phyloP scores from a whole-genome alignment of 2,797 vertebrate genomes.

The Eutrigla gurnardus region DNA sequence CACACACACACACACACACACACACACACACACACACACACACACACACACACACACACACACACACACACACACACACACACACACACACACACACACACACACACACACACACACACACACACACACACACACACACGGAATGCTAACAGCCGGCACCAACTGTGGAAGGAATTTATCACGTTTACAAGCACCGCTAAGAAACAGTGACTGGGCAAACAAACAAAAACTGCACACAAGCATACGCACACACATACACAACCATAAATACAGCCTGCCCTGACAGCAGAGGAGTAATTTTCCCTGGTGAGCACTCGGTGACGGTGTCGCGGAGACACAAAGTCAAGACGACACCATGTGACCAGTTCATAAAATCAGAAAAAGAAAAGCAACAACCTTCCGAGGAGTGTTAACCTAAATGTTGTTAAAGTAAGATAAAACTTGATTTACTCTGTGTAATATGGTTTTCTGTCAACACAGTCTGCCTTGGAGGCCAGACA shows the following conservation, averaged over 20 bases:
- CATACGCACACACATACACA: conserved; percentile 13
- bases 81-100: conserved; percentile 6
- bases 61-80: not conserved
- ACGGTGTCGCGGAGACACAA: conserved; percentile 19
- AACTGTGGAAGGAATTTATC: conserved; percentile 83
- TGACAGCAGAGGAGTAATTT: conserved; percentile 41
- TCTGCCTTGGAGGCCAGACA: not conserved
- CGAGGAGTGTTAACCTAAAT: not conserved
- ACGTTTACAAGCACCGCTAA: conserved; percentile 80
- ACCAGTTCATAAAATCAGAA: conserved; percentile 11
- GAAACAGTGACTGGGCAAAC: conserved; percentile 43
- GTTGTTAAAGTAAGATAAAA: conserved; percentile 7
- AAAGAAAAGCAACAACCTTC: not conserved
- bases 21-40: not conserved
- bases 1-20: not conserved
- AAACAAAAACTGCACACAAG: conserved; percentile 7
- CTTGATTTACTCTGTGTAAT: not conserved
- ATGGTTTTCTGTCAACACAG: not conserved
- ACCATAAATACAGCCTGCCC: conserved; percentile 16
- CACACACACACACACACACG: conserved; percentile 39
- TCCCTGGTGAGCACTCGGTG: conserved; percentile 15
- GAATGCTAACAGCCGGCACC: conserved; percentile 83
- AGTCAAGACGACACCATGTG: not conserved
- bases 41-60: not conserved
- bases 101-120: conserved; percentile 22